These are phyloP conservation scores for Notamacropus eugenii DNA, from an alignment of 2,797 vertebrate genomes.

Conservation along the genomic window DNA sequence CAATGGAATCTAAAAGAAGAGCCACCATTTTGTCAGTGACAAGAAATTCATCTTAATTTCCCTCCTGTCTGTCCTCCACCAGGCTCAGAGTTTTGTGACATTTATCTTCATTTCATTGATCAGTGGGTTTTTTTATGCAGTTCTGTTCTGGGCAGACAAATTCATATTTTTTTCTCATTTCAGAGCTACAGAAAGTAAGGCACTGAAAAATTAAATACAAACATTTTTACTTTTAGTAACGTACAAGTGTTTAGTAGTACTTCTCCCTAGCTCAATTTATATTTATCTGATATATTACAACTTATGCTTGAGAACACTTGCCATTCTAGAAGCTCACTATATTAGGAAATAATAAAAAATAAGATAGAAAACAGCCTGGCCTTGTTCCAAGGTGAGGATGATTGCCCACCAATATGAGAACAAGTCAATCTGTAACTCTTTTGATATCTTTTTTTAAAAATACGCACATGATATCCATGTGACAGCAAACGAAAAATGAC, in stretches of 20 bases:
- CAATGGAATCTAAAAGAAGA: background rate
- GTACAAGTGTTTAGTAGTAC: background rate
- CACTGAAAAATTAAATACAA: background rate
- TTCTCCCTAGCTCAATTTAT: background rate
- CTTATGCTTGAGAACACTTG: background rate
- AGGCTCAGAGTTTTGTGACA: background rate
- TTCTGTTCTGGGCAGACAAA: background rate
- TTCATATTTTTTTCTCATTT: background rate
- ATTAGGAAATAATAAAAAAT: background rate
- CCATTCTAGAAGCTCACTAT: background rate
- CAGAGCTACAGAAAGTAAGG: background rate
- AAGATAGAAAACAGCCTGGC: conserved; percentile 58
- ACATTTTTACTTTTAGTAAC: background rate
- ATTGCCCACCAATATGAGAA: background rate
- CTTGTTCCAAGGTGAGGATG: background rate
- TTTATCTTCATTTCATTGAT: background rate
- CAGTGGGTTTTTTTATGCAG: background rate
- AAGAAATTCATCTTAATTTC: background rate
- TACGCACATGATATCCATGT: conserved; percentile 21
- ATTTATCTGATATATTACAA: background rate
- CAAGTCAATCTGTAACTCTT: background rate
- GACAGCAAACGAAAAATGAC: conserved; percentile 36
- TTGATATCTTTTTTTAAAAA: background rate
- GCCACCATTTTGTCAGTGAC: background rate
- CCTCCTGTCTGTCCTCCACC: no score